Evolutionary conservation across 1,140 invertebrate species (phyloP).

Genomic region (Chironomus striatipennis): DNA sequence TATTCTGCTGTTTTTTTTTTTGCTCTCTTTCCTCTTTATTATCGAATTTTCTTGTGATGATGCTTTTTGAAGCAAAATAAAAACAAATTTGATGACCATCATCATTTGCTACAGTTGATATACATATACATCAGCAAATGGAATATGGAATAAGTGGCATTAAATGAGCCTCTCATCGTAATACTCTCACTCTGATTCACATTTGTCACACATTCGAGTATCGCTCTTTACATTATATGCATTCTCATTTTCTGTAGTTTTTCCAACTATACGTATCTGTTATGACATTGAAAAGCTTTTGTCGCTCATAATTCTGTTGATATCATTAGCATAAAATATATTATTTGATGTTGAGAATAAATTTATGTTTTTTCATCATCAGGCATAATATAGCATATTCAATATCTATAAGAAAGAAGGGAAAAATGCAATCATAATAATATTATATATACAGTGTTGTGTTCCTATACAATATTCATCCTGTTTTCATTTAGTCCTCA

Average conservation of each 20-base stretch:
- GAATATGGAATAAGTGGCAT: not conserved
- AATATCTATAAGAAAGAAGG: not conserved
- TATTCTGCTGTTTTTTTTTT: not conserved
- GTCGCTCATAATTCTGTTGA: not conserved
- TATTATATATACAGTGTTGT: not conserved
- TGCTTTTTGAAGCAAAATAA: not conserved
- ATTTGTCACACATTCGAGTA: not conserved
- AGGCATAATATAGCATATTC: not conserved
- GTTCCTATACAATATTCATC: not conserved
- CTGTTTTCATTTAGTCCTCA: not conserved
- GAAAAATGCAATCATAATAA: conserved; percentile 16
- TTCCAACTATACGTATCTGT: too few species aligned
- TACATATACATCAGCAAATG: not conserved
- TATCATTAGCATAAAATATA: conserved; percentile 21
- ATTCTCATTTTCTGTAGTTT: too few species aligned
- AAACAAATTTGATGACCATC: conserved; percentile 15
- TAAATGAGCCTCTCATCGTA: not conserved
- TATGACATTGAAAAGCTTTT: not conserved
- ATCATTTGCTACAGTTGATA: conserved; percentile 23
- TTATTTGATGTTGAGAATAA: not conserved
- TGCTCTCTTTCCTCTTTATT: too few species aligned
- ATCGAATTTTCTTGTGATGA: too few species aligned
- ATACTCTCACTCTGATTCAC: not conserved
- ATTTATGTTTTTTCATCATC: not conserved
- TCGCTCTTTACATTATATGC: not conserved